Base-by-base conservation (phyloP, 2,797 vertebrate species). In the Nothura maculosa region DNA sequence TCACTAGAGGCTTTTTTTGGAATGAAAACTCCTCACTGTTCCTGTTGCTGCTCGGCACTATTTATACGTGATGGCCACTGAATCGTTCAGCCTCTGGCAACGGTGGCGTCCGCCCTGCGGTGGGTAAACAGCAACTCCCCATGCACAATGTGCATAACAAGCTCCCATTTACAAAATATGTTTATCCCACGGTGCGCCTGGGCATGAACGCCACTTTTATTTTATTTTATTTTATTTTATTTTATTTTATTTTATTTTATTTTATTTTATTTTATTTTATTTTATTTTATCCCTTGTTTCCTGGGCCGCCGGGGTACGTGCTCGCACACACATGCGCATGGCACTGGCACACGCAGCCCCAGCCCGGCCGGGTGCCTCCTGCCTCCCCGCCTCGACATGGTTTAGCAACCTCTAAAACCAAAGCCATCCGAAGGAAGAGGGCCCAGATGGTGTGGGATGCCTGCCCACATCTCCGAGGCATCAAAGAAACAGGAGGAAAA, bases 161-260 rank as follows among this genome's bases (percentile, higher is more conserved):
- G 85, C 89, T 94, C 70, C 77, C 93, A 92, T 96, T 95, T 78
- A 95, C 67, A 52, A 91, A 95, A 83, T 81, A 38, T 95, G 81
- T 96, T 95, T 94, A 93, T 82, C 64, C 77, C 90, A 64, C 84
- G 85, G 6, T 87, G 76, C 63, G 30, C 82, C 85, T 38, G 67
- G 63, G 2, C 77, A 95, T 94, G 94, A 96, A 95, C 90, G 77
- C 79, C 48, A 94, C 92, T 79, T 96, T 96, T 85, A 94, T 95
- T 90, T 95, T 96, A 25, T 67, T 45, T 15, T n/a, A 32, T 12
- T 17, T 67, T 25, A 19, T 32, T 32, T 24, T 67, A 15, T 21
- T 28, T 28, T 28, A 47, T 47, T 47, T 47, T 47, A 47, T 54
- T 52, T 30, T 30, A 30, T 10, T 54, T 54, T 54, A 10, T 18